Evolutionary conservation across 1,140 invertebrate species (phyloP), one percentile per base, ranked within the genome.

Genomic region (Pogonomyrmex barbatus): DNA sequence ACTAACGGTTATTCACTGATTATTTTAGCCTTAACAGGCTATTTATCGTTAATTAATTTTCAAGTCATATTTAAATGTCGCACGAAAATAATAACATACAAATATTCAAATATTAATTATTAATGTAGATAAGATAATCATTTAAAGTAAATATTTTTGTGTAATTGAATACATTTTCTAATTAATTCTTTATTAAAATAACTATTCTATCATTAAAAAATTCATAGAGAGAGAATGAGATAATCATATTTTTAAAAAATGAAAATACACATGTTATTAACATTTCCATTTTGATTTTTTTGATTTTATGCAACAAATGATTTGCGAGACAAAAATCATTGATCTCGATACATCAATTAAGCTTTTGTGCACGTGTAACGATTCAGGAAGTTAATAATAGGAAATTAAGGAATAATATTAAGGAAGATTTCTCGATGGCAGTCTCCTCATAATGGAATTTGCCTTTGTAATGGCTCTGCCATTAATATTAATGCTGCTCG

Each of bases 401-500:
- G n/a, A 67, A 79, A 8, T 79, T 68, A 30, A 79, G 6, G 63
- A 12, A 68, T 67, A 79, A 79, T 68, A 68, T 82, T 73, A 30
- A 82, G 42, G 67, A 73, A 71, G 52, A 73, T 73, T 60, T 47
- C 67, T 60, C 42, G 47, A 56, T 54, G n/a, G n/a, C 36, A 47
- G 39, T 24, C 67, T 12, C 30, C 42, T 47, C 52, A 39, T 67
- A 36, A 71, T 5, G 10, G 36, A 60, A 85, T 85, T 77, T 62
- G 73, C 73, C 50, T 85, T 78, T 65, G 5, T 77, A 85, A 85
- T 77, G 30, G 39, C 24, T 52, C 8, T 14, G 33, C 30, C 73
- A 63, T 85, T 78, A 76, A 76, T 85, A 76, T 85, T 82, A 82
- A 82, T 82, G 52, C 39, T 10, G 78, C 30, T 73, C 52, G 52